A percentile compares a stretch with the other conserved stretches of the same genome.
These are phyloP conservation scores for Drosophila ogumai DNA, from an alignment of 1,140 invertebrate species.

Conservation along the genomic window DNA sequence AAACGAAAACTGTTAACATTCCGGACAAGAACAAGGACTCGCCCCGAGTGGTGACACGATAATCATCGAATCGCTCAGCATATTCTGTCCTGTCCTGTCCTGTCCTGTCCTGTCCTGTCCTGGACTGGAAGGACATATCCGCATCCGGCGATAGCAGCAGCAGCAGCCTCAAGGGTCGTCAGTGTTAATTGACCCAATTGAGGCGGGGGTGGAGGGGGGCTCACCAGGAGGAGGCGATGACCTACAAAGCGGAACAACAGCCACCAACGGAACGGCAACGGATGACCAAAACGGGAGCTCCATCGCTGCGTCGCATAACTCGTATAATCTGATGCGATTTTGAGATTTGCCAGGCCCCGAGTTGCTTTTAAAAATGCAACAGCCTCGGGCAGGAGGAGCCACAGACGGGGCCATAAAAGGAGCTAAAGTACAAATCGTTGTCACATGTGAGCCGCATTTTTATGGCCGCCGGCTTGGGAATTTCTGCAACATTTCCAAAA, in stretches of 20 bases:
- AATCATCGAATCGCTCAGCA: constrained; percentile 50
- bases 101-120: too few relatives aligned
- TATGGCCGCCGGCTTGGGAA: constrained; percentile 84
- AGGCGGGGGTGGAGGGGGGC: not conserved
- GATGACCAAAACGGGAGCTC: constrained; percentile 48
- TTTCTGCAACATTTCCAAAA: constrained; percentile 57
- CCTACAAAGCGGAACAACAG: constrained; percentile 37
- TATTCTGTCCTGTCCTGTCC: too few relatives aligned
- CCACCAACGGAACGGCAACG: constrained; percentile 21
- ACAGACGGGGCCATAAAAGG: constrained; percentile 75
- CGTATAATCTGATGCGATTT: constrained; percentile 81
- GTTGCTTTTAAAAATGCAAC: constrained; percentile 57
- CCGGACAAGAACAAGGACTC: constrained; percentile 9
- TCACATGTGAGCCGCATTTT: constrained; percentile 85
- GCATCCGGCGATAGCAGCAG: constrained; percentile 1
- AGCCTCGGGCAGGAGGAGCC: constrained; percentile 3
- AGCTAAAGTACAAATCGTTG: constrained; percentile 85
- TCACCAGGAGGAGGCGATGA: constrained; percentile 36
- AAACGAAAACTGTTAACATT: constrained; percentile 82
- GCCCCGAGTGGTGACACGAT: constrained; percentile 54
- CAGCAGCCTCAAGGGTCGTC: constrained; percentile 22
- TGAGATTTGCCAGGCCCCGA: constrained; percentile 62
- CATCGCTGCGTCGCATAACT: constrained; percentile 36
- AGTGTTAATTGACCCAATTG: constrained; percentile 79
- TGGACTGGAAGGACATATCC: constrained; percentile 34